A percentile compares a stretch with the other conserved stretches of the same genome.
phyloP scores from a whole-genome alignment of 2,888 invertebrate genomes.

The Plebejus argus region DNA sequence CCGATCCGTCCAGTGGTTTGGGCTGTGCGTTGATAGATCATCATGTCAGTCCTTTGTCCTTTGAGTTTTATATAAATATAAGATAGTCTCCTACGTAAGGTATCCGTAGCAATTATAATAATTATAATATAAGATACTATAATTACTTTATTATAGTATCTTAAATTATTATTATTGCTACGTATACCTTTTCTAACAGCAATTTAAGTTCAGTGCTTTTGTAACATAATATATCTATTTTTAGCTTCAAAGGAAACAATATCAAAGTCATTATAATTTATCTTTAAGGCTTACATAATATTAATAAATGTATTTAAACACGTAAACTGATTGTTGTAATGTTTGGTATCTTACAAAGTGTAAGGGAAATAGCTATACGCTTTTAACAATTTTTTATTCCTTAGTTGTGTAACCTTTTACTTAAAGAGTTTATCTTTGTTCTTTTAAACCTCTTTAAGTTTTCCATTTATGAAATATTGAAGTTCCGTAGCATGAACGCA shows the following conservation, averaged over 20 bases:
- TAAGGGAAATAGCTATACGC: background rate
- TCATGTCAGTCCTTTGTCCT: too few relatives aligned
- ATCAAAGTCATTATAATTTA: background rate
- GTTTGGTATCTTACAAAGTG: background rate
- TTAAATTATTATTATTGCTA: too few relatives aligned
- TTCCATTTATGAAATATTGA: slow-evolving; percentile 18
- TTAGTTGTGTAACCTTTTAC: background rate
- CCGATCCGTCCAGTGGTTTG: too few relatives aligned
- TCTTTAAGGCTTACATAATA: background rate
- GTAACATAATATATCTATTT: background rate
- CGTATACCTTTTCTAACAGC: too few relatives aligned
- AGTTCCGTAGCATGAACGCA: background rate
- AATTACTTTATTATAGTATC: too few relatives aligned
- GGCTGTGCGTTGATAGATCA: too few relatives aligned
- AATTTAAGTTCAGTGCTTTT: background rate
- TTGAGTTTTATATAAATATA: too few relatives aligned
- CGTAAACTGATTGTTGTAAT: background rate
- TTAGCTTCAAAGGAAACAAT: background rate
- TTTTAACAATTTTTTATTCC: background rate
- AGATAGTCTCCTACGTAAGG: background rate
- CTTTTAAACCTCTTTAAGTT: background rate
- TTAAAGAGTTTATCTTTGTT: slow-evolving; percentile 17
- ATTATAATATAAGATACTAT: background rate
- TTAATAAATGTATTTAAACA: background rate
- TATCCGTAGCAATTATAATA: background rate